Percentiles rank a stretch among this genome's conserved stretches.
These are phyloP conservation scores for Sebastes nivosus DNA, from an alignment of 2,797 vertebrate genomes.

Conservation along the genomic window DNA sequence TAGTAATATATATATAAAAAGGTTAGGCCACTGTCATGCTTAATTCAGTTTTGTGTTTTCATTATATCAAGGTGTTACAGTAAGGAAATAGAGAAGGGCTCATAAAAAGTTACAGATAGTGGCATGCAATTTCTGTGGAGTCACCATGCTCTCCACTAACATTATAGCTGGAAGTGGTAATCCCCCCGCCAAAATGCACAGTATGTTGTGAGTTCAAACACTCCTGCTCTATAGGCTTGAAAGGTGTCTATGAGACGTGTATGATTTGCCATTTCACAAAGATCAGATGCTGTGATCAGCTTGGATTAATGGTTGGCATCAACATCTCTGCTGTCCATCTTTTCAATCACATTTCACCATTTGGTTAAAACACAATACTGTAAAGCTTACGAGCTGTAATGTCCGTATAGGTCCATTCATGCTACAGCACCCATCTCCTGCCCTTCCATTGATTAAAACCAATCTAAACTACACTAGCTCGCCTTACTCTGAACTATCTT, in stretches of 20 bases:
- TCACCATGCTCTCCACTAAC: not conserved
- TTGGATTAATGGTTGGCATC: not conserved
- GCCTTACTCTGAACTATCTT: not conserved
- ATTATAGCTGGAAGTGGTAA: not conserved
- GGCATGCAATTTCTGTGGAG: not conserved
- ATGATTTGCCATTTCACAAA: not conserved
- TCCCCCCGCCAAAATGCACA: not conserved
- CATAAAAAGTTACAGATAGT: not conserved
- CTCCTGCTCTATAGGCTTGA: not conserved
- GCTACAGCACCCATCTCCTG: not conserved
- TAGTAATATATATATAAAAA: constrained; percentile 38
- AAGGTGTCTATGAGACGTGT: not conserved
- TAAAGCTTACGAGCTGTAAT: not conserved
- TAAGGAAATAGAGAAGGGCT: not conserved
- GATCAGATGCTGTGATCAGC: not conserved
- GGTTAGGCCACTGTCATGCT: not conserved
- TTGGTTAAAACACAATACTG: not conserved
- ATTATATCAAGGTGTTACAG: not conserved
- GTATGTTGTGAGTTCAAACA: not conserved
- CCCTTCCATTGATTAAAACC: not conserved
- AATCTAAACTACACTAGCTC: not conserved
- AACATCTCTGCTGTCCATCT: not conserved
- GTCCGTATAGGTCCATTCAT: no score
- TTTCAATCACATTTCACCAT: not conserved
- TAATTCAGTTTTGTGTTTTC: constrained; percentile 20